Percentiles rank a stretch among this genome's conserved stretches.
Conservation (phyloP, 2,888 invertebrate species). For the Tetheella fluctuosa region DNA sequence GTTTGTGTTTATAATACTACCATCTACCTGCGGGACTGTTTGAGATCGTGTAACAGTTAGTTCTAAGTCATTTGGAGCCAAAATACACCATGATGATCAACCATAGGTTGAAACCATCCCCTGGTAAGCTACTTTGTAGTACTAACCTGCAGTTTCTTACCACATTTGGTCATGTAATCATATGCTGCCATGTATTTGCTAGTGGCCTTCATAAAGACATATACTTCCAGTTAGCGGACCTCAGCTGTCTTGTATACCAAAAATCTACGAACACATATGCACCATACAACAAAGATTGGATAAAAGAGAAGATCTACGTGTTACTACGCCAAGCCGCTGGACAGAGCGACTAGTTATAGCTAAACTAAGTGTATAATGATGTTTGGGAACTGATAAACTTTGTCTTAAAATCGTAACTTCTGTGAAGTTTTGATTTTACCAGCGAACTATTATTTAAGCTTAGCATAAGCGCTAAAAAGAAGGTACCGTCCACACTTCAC, state of each 20-base stretch:
- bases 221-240: constrained; percentile 89
- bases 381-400: not conserved
- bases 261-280: constrained; percentile 98
- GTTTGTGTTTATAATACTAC: constrained; percentile 9
- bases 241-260: constrained; percentile 98
- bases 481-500: too few species aligned
- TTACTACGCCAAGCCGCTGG: constrained; percentile 96
- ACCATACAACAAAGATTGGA: constrained; percentile 99
- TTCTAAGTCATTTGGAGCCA: not conserved
- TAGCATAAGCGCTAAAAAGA: too few species aligned
- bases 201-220: too few species aligned
- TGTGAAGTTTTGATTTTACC: too few species aligned
- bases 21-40: not conserved
- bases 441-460: too few species aligned
- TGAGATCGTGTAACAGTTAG: too few species aligned
- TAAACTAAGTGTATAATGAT: not conserved
- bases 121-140: too few species aligned
- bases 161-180: too few species aligned
- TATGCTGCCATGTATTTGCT: too few species aligned
- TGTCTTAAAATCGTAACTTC: not conserved
- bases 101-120: too few species aligned
- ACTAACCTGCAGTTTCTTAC: too few species aligned
- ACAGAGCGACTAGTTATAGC: constrained; percentile 63
- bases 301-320: constrained; percentile 99
- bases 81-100: not conserved